These are phyloP conservation scores for Tyria jacobaeae DNA, from an alignment of 2,888 invertebrate species.

Conservation along the genomic window DNA sequence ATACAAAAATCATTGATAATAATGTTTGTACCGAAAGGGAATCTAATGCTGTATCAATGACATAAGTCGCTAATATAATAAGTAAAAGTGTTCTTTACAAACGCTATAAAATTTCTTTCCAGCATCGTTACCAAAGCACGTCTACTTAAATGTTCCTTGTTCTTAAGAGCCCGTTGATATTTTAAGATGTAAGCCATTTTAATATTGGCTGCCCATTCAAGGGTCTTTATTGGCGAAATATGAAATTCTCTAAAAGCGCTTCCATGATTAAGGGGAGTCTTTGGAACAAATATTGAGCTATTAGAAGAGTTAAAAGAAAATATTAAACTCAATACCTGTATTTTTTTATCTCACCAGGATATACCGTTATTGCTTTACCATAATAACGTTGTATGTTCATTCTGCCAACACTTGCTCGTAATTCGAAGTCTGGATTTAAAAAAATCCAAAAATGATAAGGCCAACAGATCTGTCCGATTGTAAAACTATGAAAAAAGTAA, in stretches of 20 bases:
- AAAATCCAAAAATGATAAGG: too few relatives aligned
- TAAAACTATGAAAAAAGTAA: too few relatives aligned
- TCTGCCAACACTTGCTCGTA: too few relatives aligned
- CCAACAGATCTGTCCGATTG: too few relatives aligned
- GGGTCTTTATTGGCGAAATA: slow-evolving; percentile 56
- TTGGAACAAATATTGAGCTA: slow-evolving; percentile 40
- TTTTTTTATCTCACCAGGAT: not conserved
- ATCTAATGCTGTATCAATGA: too few relatives aligned
- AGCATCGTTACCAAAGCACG: slow-evolving; percentile 25
- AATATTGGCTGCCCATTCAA: slow-evolving; percentile 60
- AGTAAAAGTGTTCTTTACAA: too few relatives aligned
- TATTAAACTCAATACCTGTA: not conserved
- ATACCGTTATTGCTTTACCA: not conserved
- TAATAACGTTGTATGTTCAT: too few relatives aligned
- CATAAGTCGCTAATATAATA: too few relatives aligned
- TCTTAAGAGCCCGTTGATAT: slow-evolving; percentile 49
- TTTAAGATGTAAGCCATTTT: slow-evolving; percentile 61
- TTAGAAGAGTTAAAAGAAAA: slow-evolving; percentile 21
- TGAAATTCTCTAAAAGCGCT: slow-evolving; percentile 54
- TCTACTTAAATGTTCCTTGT: slow-evolving; percentile 51
- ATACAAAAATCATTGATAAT: too few relatives aligned
- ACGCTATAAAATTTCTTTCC: not conserved
- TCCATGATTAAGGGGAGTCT: slow-evolving; percentile 33
- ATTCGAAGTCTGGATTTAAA: too few relatives aligned
- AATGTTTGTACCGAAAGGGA: too few relatives aligned